Conservation (phyloP, 2,113 vertebrate genomes). For the Porphyrio hochstetteri region DNA sequence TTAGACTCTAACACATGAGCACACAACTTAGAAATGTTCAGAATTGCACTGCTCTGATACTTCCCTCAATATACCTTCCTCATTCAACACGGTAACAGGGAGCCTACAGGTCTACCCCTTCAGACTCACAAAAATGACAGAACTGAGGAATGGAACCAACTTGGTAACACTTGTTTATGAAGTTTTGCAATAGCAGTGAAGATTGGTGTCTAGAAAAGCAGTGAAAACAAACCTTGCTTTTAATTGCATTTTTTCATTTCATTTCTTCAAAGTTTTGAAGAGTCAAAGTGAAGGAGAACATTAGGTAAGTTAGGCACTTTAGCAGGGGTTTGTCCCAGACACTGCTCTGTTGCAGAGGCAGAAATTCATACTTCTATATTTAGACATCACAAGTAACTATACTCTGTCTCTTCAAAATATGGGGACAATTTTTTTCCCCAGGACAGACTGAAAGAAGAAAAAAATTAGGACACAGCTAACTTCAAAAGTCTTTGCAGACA, state of each 20-base stretch:
- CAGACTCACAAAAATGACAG: neutral
- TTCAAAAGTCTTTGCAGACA: neutral
- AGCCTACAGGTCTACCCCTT: neutral
- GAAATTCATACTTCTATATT: neutral
- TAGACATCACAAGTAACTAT: neutral
- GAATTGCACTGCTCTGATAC: neutral
- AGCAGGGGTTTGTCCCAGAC: neutral
- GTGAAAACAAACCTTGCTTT: neutral
- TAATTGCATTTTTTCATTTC: neutral
- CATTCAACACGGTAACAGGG: neutral
- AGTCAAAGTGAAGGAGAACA: neutral
- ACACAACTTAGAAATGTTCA: neutral
- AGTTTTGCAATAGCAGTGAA: neutral
- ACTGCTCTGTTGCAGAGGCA: neutral
- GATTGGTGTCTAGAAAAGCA: neutral
- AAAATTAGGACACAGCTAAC: neutral
- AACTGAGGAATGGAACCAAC: neutral
- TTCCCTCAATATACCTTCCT: neutral
- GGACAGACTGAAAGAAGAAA: neutral
- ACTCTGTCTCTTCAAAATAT: neutral
- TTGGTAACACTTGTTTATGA: neutral
- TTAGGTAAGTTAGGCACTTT: neutral
- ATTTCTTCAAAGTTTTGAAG: neutral
- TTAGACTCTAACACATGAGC: neutral
- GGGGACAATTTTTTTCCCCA: accelerated